These are phyloP conservation scores for Eupithecia tripunctaria DNA, from an alignment of 2,888 invertebrate species.

Conservation along the genomic window DNA sequence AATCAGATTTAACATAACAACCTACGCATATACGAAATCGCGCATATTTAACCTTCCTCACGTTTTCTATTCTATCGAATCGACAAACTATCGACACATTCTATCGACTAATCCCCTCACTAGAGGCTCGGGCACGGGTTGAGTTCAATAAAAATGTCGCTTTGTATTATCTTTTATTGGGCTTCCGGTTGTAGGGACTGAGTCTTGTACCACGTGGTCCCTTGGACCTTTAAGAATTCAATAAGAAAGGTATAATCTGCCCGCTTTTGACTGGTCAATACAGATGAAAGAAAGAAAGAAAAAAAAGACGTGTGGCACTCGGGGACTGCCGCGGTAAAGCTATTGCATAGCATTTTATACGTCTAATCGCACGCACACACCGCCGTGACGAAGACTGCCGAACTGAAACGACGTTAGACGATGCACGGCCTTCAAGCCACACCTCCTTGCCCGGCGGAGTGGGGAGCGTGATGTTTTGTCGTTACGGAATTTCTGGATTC, in stretches of 20 bases:
- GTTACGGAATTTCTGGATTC: too few species aligned
- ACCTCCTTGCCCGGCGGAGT: too few species aligned
- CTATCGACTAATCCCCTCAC: slow-evolving; percentile 43
- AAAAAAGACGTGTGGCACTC: too few species aligned
- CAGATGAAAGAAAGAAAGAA: too few species aligned
- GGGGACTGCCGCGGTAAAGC: too few species aligned
- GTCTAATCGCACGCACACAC: too few species aligned
- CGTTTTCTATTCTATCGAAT: slow-evolving; percentile 34
- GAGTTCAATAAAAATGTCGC: slow-evolving; percentile 32
- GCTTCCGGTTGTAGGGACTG: slow-evolving; percentile 22
- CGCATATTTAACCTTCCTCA: slow-evolving; percentile 21
- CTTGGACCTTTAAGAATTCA: slow-evolving; percentile 1
- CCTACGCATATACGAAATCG: slow-evolving; percentile 23
- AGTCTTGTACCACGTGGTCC: slow-evolving; percentile 21
- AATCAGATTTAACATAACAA: slow-evolving; percentile 13
- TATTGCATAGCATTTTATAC: too few species aligned
- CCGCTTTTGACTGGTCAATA: too few species aligned
- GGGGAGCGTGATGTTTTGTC: too few species aligned
- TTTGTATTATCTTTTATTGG: slow-evolving; percentile 30
- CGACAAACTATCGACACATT: slow-evolving; percentile 33
- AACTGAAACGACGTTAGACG: too few species aligned
- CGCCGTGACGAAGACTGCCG: too few species aligned
- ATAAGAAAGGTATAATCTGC: not conserved
- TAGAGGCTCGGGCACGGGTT: slow-evolving; percentile 27
- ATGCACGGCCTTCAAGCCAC: too few species aligned